These are phyloP conservation scores for Melipona beecheii DNA, from an alignment of 2,888 invertebrate genomes.

Conservation along the genomic window DNA sequence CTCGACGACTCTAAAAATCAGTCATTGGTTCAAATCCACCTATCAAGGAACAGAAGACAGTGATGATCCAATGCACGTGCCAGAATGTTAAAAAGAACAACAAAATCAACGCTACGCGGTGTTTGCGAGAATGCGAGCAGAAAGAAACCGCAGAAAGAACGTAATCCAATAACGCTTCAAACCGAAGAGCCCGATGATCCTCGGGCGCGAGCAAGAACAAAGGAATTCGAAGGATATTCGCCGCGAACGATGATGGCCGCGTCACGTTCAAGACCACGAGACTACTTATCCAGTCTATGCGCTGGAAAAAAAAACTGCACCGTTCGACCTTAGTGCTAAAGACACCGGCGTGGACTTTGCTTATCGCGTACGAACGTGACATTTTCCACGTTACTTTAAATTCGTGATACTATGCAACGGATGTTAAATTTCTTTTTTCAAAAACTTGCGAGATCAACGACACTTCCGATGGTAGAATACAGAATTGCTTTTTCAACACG, in stretches of 20 bases:
- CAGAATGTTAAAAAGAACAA: too few relatives aligned
- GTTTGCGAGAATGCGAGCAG: conserved; percentile 4
- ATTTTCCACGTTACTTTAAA: background rate
- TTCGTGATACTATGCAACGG: too few relatives aligned
- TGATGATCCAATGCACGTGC: too few relatives aligned
- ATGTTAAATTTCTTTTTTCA: too few relatives aligned
- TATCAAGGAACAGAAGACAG: too few relatives aligned
- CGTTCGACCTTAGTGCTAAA: conserved; percentile 12
- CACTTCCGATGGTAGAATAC: too few relatives aligned
- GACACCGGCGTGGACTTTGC: conserved; percentile 13
- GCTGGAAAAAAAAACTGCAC: conserved; percentile 33
- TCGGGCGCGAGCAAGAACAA: conserved; percentile 28
- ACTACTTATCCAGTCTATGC: conserved; percentile 38
- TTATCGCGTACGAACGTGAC: conserved; percentile 30
- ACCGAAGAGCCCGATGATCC: conserved; percentile 27
- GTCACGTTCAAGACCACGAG: conserved; percentile 45
- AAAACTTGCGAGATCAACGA: background rate
- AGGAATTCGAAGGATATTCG: conserved; percentile 38
- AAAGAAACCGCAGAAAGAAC: conserved; percentile 29
- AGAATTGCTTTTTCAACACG: too few relatives aligned
- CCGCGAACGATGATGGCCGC: conserved; percentile 31
- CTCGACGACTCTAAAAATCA: too few relatives aligned
- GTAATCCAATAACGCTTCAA: conserved; percentile 41
- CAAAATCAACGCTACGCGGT: background rate
- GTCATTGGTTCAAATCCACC: too few relatives aligned